Base-by-base conservation (phyloP, 2,797 vertebrate species). In the Halcyon chelicuti region DNA sequence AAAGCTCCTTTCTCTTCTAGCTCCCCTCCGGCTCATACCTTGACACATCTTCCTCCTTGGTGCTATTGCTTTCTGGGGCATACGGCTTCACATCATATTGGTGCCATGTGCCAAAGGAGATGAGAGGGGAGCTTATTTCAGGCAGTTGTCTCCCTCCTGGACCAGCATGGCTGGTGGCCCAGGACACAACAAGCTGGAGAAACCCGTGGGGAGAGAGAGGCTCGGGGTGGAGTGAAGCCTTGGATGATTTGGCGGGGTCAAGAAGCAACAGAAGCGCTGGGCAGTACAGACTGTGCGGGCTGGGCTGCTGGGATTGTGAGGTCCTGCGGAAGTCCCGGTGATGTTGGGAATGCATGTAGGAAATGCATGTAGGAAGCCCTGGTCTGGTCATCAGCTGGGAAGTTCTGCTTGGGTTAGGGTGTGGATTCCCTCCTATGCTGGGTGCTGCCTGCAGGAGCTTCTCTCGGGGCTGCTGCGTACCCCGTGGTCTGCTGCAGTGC, bases 51-150 rank as follows among this genome's bases (percentile, higher is more conserved):
- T 73, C 44, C 37, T 39, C 22, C 25, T 31, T 4, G 20, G 28
- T 67, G 31, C 25, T 67, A 0, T 21, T 71, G 12, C 35, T 63
- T 1, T 0, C 29, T 74, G 25, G 12, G n/a, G 46, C 14, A 14
- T 17, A 19, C 47, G 28, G 37, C 62, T 78, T 89, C 54, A 20
- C 31, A 13, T 46, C 12, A 10, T 54, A 11, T 7, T 21, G 26
- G 5, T 77, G 68, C 67, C 35, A 21, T 22, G 0, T 67, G 49
- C 55, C 67, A 75, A 23, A 76, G 91, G 39, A 63, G 23, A 7
- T 65, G 39, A 61, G 5, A 28, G 8, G 9, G 31, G 12, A 63
- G 13, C 20, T 71, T 35, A 9, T 29, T 46, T 67, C 21, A 12
- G 20, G 33, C 33, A 31, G 22, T 46, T 12, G 26, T 76, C 12